Conservation (phyloP, 2,888 invertebrate genomes). For the Mythimna albipuncta region DNA sequence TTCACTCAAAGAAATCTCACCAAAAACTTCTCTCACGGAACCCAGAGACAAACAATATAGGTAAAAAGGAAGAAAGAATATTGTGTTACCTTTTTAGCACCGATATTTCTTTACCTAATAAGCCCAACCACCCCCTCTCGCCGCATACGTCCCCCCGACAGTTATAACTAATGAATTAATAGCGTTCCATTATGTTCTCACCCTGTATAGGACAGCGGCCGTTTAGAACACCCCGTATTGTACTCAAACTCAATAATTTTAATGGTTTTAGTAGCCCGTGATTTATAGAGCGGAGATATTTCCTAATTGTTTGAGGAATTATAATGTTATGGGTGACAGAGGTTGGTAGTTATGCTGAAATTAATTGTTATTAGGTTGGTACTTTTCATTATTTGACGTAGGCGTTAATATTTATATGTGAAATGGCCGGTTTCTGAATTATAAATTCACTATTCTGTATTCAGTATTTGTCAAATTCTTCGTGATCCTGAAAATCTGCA, state of each 20-base stretch:
- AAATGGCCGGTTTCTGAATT: not conserved
- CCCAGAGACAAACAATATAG: no score
- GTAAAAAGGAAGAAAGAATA: no score
- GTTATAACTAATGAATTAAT: constrained; percentile 54
- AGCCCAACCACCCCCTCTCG: not conserved
- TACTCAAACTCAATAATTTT: constrained; percentile 56
- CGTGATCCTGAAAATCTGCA: no score
- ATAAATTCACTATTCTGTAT: no score
- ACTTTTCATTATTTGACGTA: not conserved
- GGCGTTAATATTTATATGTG: not conserved
- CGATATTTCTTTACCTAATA: not conserved
- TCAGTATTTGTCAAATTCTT: no score
- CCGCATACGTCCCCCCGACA: constrained; percentile 36
- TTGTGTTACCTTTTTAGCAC: not conserved
- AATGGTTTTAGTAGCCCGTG: constrained; percentile 47
- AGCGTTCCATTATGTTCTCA: constrained; percentile 45
- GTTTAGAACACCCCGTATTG: constrained; percentile 49
- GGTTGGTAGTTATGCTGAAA: not conserved
- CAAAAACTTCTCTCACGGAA: no score
- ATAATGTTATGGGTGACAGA: constrained; percentile 13
- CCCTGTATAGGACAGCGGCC: constrained; percentile 38
- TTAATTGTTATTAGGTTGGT: not conserved
- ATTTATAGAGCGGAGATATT: constrained; percentile 52
- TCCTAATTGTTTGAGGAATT: constrained; percentile 47
- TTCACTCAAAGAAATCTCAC: no score